Conservation (phyloP, 2,797 vertebrate species). For the Monodelphis domestica region DNA sequence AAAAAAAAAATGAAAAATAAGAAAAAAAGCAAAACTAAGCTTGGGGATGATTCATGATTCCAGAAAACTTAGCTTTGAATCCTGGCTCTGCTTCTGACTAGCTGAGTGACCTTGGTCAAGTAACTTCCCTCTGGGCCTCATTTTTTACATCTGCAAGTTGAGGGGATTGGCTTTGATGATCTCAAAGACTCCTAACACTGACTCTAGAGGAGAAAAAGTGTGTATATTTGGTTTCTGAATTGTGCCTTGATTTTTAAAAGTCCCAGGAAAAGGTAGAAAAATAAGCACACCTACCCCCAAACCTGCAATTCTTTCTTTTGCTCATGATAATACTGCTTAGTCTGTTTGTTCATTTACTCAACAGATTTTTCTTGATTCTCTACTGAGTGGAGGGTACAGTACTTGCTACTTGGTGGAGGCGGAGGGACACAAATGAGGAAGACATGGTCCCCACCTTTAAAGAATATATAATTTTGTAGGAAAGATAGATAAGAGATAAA, state of each 20-base stretch:
- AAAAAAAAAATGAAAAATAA: too few species aligned
- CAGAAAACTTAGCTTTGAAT: neutral
- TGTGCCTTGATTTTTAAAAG: slow-evolving; percentile 28
- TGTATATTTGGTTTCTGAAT: slow-evolving; percentile 21
- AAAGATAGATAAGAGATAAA: neutral
- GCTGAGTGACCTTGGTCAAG: neutral
- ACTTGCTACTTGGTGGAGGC: neutral
- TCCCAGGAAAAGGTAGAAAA: slow-evolving; percentile 6
- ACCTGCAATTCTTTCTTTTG: neutral
- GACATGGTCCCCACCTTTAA: neutral
- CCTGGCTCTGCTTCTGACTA: neutral
- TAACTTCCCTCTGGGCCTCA: too few species aligned
- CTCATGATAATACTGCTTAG: neutral
- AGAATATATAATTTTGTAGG: neutral
- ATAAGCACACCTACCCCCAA: neutral
- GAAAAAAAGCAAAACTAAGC: neutral
- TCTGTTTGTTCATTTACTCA: neutral
- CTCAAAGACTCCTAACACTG: neutral
- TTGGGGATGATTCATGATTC: neutral
- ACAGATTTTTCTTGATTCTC: neutral
- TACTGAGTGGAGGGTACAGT: neutral
- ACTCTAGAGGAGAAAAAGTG: neutral
- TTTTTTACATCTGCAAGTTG: too few species aligned
- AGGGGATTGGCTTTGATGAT: neutral
- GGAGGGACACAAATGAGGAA: neutral